These are phyloP conservation scores for Macrobrachium rosenbergii DNA, from an alignment of 1,140 invertebrate genomes.

Conservation along the genomic window DNA sequence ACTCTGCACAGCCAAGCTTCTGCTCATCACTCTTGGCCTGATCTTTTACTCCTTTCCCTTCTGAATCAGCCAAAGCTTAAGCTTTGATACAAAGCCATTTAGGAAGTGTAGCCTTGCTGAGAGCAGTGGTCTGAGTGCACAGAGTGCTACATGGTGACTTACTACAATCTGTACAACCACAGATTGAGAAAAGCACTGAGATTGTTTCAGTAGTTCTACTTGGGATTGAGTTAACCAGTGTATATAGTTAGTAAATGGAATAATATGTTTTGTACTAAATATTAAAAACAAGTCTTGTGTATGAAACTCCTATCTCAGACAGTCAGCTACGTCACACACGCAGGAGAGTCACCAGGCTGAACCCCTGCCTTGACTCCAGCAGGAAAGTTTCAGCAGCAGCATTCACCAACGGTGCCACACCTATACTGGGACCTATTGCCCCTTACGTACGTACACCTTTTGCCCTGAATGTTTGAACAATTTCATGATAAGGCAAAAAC, in stretches of 20 bases:
- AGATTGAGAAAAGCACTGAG: slow-evolving; percentile 64
- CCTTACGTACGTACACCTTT: slow-evolving; percentile 41
- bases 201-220: slow-evolving; percentile 60
- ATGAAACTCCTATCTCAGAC: slow-evolving; percentile 58
- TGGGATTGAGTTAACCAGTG: slow-evolving; percentile 61
- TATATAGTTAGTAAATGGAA: slow-evolving; percentile 64
- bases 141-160: slow-evolving; percentile 57
- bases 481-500: slow-evolving; percentile 54
- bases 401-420: slow-evolving; percentile 46
- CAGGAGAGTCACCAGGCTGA: slow-evolving; percentile 50
- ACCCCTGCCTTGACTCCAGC: slow-evolving; percentile 43
- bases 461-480: slow-evolving; percentile 58
- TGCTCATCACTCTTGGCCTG: slow-evolving; percentile 31
- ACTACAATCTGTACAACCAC: slow-evolving; percentile 57
- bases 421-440: slow-evolving; percentile 28
- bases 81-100: slow-evolving; percentile 57
- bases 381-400: slow-evolving; percentile 36
- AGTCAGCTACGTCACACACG: slow-evolving; percentile 41
- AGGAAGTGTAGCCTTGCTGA: slow-evolving; percentile 23
- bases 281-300: slow-evolving; percentile 63
- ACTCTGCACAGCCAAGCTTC: slow-evolving; percentile 60
- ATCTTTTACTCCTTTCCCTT: background rate
- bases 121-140: slow-evolving; percentile 56
- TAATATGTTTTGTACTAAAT: slow-evolving; percentile 62
- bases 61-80: background rate